These are phyloP conservation scores for Gallinago stenura DNA, from an alignment of 2,797 vertebrate genomes.

Conservation along the genomic window DNA sequence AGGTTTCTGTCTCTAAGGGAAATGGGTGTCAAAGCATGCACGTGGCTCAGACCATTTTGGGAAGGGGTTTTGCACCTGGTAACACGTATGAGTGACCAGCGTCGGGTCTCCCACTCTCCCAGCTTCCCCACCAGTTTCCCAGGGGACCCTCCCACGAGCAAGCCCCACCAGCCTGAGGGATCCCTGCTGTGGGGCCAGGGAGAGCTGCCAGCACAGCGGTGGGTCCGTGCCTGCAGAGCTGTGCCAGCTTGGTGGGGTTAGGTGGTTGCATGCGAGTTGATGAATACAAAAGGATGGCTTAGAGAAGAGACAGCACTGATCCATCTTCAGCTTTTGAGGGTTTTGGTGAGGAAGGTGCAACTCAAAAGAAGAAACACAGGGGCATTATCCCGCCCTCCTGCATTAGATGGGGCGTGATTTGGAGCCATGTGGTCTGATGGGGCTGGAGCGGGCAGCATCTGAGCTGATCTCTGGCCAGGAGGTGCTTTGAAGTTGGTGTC, in stretches of 20 bases:
- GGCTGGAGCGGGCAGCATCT: not conserved
- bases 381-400: accelerated
- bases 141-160: accelerated
- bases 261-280: accelerated
- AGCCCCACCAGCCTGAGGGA: accelerated
- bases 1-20: not conserved
- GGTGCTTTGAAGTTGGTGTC: not conserved
- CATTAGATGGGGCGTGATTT: not conserved
- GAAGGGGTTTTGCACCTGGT: not conserved
- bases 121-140: not conserved
- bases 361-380: accelerated
- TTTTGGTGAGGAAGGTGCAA: not conserved
- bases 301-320: not conserved
- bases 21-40: not conserved
- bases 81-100: not conserved
- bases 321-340: accelerated
- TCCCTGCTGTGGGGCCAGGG: not conserved
- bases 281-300: not conserved
- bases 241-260: not conserved
- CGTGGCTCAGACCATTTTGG: accelerated
- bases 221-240: not conserved
- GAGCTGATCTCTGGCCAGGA: not conserved
- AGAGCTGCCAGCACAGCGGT: accelerated
- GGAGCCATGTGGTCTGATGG: not conserved
- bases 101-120: not conserved